Evolutionary conservation across 1,140 invertebrate genomes (phyloP), one percentile per base, ranked within the genome.

Genomic region (Pogonomyrmex californicus): DNA sequence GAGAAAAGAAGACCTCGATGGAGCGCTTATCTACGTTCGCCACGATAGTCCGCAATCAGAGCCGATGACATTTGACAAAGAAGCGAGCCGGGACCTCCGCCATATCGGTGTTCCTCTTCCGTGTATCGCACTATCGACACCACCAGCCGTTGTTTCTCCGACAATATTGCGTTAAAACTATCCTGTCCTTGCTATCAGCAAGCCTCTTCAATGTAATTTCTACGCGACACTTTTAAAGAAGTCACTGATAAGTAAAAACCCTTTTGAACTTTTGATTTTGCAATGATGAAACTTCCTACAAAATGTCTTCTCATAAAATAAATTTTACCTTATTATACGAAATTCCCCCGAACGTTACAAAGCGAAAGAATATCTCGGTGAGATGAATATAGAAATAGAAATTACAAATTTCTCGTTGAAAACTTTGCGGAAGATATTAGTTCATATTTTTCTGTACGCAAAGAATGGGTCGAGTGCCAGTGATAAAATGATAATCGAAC

Each of bases 1-100:
- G 47, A 33, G 30, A 9, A 38, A 33, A 73, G 63, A n/a, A 49
- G 38, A 70, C 68, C 54, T 60, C 68, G 33, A 49, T 49, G 23
- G 54, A 14, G 33, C 56, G 17, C 17, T 9, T 75, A 83, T 83
- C 54, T 83, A 73, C n/a, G 33, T 49, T 82, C 38, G 33, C 47
- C 36, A 86, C 56, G 88, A 90, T 88, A 88, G 70, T 63, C 17
- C n/a, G 41, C 62, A 89, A 90, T 89, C 89, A 89, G 58, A 73
- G 41, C 62, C 75, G 83, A 90, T 91, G 90, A 88, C 90, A 89
- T 90, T 90, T 91, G 90, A 91, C 88, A 88, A 88, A 88, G 85
- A 85, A 90, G 85, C 58, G 23, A 85, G 60, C 73, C 12, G 58
- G 23, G 88, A 85, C 86, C 87, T 82, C 51, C 65, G 70, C 7